Evolutionary conservation across 2,888 invertebrate genomes (phyloP).

Genomic region (Clivina fossor): DNA sequence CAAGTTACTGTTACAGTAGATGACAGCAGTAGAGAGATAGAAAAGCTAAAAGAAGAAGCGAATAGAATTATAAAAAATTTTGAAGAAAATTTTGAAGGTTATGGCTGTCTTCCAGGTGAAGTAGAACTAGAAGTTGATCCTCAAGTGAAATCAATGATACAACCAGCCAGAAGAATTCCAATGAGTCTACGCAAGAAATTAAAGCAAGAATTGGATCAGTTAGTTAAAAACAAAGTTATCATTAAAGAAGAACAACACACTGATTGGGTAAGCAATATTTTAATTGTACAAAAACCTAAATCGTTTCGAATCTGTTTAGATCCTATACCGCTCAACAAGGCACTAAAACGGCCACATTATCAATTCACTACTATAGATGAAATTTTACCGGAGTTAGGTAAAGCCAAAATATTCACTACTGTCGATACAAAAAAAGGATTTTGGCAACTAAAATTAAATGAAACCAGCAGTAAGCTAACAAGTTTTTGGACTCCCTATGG

Average conservation of each 20-base stretch:
- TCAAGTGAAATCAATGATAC: constrained; percentile 23
- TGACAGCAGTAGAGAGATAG: no score
- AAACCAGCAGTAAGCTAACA: constrained; percentile 28
- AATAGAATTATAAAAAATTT: constrained; percentile 16
- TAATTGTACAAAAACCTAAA: constrained; percentile 26
- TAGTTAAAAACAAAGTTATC: constrained; percentile 26
- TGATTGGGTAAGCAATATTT: constrained; percentile 35
- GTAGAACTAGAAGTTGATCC: constrained; percentile 27
- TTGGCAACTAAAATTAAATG: constrained; percentile 35
- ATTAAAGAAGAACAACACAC: constrained; percentile 28
- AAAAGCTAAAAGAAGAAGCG: background rate
- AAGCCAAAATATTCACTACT: constrained; percentile 5
- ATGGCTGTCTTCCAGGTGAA: constrained; percentile 20
- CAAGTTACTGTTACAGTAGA: background rate
- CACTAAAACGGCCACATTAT: constrained; percentile 30
- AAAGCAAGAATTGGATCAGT: constrained; percentile 28
- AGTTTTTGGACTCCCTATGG: constrained; percentile 35
- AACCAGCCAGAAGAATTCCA: constrained; percentile 24
- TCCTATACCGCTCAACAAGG: constrained; percentile 27
- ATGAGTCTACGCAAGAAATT: constrained; percentile 15
- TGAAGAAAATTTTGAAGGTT: constrained; percentile 17
- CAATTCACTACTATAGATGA: constrained; percentile 34
- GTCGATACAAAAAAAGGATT: constrained; percentile 35
- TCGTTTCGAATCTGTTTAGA: constrained; percentile 35
- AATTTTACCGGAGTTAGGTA: constrained; percentile 11